These are phyloP conservation scores for Polydrusus cervinus DNA, from an alignment of 2,888 invertebrate species.

Conservation along the genomic window DNA sequence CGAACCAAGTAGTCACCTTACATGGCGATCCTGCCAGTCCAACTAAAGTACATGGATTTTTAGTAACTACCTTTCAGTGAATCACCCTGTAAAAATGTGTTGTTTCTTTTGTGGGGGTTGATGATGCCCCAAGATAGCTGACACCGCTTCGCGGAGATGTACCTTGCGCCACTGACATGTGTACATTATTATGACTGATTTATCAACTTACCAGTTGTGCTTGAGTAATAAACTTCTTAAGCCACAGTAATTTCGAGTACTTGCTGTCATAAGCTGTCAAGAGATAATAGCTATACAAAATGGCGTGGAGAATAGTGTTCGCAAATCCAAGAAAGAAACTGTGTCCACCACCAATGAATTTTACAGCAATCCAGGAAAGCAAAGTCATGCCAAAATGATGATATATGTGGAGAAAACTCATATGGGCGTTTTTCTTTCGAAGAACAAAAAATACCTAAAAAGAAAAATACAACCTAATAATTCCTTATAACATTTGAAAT, in stretches of 20 bases:
- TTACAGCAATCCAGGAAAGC: constrained; percentile 77
- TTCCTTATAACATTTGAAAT: too few species aligned
- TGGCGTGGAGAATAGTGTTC: constrained; percentile 83
- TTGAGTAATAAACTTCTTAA: constrained; percentile 91
- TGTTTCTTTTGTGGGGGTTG: too few species aligned
- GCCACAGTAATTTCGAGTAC: constrained; percentile 80
- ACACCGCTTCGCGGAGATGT: too few species aligned
- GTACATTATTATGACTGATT: too few species aligned
- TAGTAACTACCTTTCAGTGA: too few species aligned
- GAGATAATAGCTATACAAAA: constrained; percentile 83
- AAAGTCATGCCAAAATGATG: constrained; percentile 89
- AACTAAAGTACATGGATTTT: too few species aligned
- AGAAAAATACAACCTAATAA: constrained; percentile 20
- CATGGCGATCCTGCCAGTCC: too few species aligned
- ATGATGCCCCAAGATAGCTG: too few species aligned
- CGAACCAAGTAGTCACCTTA: too few species aligned
- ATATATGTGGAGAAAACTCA: constrained; percentile 89
- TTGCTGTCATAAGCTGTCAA: constrained; percentile 74
- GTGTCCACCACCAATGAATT: constrained; percentile 81
- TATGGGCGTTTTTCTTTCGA: constrained; percentile 86
- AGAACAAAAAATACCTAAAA: constrained; percentile 86
- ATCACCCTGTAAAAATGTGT: too few species aligned
- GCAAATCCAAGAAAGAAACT: constrained; percentile 75
- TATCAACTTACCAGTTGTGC: constrained; percentile 79
- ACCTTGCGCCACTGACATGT: too few species aligned